These are phyloP conservation scores for Rhynchonycteris naso DNA, from an alignment of 2,797 vertebrate species.

Conservation along the genomic window DNA sequence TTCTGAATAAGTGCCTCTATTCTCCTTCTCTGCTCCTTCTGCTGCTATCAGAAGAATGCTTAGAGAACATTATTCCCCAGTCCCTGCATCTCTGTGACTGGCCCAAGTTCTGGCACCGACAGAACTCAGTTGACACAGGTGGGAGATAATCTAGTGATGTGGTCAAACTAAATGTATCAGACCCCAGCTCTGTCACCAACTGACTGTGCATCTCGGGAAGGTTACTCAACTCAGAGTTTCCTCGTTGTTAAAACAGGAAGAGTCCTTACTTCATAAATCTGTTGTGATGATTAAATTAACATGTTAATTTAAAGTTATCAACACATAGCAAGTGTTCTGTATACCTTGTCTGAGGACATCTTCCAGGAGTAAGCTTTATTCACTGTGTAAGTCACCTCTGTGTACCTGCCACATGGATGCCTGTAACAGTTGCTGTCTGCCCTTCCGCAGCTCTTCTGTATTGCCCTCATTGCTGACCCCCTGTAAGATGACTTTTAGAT, in stretches of 20 bases:
- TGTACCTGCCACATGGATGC: background rate
- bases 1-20: background rate
- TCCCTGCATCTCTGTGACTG: background rate
- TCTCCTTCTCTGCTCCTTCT: background rate
- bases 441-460: background rate
- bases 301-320: background rate
- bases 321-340: background rate
- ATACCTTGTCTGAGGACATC: background rate
- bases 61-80: background rate
- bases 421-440: background rate
- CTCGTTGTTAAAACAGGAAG: constrained; percentile 8
- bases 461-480: background rate
- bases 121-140: background rate
- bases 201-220: background rate
- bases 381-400: too few relatives aligned
- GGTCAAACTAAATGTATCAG: background rate
- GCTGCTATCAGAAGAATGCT: background rate
- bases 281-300: background rate
- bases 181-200: background rate
- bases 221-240: background rate
- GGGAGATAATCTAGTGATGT: background rate
- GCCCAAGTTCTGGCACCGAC: background rate
- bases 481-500: background rate
- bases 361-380: background rate
- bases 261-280: background rate